These are phyloP conservation scores for Apogon talboti DNA, from an alignment of 2,797 vertebrate species.

Conservation along the genomic window DNA sequence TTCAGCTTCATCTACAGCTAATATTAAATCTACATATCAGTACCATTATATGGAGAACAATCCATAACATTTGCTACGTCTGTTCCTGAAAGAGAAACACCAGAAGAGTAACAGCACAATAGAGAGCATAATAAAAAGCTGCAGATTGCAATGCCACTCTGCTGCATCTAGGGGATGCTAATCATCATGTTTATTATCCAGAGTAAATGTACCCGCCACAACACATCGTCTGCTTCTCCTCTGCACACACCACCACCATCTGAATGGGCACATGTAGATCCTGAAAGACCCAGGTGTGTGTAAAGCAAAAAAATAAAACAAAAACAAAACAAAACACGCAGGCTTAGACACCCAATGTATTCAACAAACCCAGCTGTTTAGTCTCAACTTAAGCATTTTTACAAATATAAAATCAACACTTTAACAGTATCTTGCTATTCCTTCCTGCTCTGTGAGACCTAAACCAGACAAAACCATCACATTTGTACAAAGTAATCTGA, in stretches of 20 bases:
- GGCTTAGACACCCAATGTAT: conserved; percentile 3
- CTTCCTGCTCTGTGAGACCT: conserved; percentile 7
- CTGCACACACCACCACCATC: conserved; percentile 29
- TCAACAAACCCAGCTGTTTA: conserved; percentile 26
- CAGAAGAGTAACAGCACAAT: conserved; percentile 34
- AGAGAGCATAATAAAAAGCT: conserved; percentile 30
- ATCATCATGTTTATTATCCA: conserved; percentile 70
- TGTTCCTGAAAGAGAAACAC: too few relatives aligned
- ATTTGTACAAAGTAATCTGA: not conserved
- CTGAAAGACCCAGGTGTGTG: conserved; percentile 23
- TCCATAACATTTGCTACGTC: conserved; percentile 30
- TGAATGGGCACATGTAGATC: conserved; percentile 19
- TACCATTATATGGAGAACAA: conserved; percentile 36
- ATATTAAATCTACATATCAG: conserved; percentile 55
- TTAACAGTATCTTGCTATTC: conserved; percentile 56
- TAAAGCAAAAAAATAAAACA: conserved; percentile 2
- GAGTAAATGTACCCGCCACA: conserved; percentile 46
- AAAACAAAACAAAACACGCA: conserved; percentile 10
- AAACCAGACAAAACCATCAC: too few relatives aligned
- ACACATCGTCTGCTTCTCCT: conserved; percentile 38
- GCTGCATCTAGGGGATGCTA: conserved; percentile 82
- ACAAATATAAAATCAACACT: conserved; percentile 62
- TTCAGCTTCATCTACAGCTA: conserved; percentile 35
- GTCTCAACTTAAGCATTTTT: conserved; percentile 53
- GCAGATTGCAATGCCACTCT: conserved; percentile 68